These are phyloP conservation scores for Lonchura striata DNA, from an alignment of 2,113 vertebrate species.

Conservation along the genomic window DNA sequence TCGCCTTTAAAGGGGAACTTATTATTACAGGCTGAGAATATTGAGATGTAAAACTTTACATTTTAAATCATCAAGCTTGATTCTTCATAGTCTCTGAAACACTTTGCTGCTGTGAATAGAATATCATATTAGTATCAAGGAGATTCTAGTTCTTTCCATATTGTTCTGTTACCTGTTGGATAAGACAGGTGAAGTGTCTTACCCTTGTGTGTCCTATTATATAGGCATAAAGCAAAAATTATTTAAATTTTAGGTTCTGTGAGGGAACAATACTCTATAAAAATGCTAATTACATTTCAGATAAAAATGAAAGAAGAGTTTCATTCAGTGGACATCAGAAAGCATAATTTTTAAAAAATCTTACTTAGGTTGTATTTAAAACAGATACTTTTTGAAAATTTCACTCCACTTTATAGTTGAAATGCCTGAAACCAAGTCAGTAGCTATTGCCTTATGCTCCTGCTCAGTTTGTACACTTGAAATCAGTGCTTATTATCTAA, in stretches of 20 bases:
- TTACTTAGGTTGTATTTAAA: not conserved
- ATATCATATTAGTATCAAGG: not conserved
- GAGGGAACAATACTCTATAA: not conserved
- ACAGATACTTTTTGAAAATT: not conserved
- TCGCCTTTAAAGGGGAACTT: not conserved
- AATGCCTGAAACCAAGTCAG: not conserved
- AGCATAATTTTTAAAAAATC: not conserved
- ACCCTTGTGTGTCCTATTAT: not conserved
- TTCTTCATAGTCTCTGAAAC: not conserved
- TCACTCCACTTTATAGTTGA: not conserved
- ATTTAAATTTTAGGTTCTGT: not conserved
- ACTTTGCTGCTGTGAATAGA: not conserved
- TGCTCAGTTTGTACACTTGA: not conserved
- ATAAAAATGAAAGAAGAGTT: not conserved
- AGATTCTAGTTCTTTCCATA: not conserved
- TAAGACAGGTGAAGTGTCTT: not conserved
- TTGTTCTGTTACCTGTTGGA: not conserved
- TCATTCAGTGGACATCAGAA: not conserved
- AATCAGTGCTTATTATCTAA: not conserved
- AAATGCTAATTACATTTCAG: not conserved
- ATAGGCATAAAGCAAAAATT: not conserved
- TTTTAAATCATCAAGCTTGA: not conserved
- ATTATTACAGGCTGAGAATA: not conserved
- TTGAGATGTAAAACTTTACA: not conserved
- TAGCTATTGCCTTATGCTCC: not conserved